Evolutionary conservation across 2,113 vertebrate genomes (phyloP).

Genomic region (Sturnus vulgaris): DNA sequence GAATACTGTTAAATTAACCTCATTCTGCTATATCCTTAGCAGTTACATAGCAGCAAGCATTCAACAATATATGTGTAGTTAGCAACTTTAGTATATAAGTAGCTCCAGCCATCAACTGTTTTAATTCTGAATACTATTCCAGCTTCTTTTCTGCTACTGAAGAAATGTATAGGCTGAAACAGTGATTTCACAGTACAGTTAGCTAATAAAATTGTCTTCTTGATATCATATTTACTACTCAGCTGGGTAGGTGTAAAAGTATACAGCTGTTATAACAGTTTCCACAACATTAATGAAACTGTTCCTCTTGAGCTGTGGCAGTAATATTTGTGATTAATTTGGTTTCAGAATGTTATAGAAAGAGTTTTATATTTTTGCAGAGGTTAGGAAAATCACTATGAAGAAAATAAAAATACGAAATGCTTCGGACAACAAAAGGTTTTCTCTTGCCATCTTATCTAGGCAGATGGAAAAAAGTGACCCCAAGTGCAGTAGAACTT

Average conservation of each 20-base stretch:
- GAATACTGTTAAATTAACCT: constrained; percentile 12
- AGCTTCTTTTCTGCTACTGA: neutral
- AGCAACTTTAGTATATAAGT: neutral
- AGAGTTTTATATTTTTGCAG: neutral
- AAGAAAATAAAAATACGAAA: neutral
- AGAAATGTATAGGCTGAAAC: neutral
- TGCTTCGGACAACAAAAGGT: neutral
- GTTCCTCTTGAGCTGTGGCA: neutral
- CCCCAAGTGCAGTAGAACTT: neutral
- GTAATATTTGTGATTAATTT: neutral
- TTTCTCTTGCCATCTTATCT: neutral
- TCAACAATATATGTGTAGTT: neutral
- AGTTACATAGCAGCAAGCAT: neutral
- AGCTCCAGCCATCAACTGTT: neutral
- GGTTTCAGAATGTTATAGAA: neutral
- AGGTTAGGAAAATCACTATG: neutral
- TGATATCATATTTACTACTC: neutral
- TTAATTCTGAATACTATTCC: neutral
- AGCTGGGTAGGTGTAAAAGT: neutral
- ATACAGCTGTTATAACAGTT: neutral
- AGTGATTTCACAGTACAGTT: neutral
- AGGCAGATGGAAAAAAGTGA: neutral
- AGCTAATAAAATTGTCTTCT: neutral
- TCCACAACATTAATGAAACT: neutral
- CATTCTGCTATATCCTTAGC: neutral